phyloP scores from a whole-genome alignment of 92 coral and sea anemone species.

The Porites divaricata region DNA sequence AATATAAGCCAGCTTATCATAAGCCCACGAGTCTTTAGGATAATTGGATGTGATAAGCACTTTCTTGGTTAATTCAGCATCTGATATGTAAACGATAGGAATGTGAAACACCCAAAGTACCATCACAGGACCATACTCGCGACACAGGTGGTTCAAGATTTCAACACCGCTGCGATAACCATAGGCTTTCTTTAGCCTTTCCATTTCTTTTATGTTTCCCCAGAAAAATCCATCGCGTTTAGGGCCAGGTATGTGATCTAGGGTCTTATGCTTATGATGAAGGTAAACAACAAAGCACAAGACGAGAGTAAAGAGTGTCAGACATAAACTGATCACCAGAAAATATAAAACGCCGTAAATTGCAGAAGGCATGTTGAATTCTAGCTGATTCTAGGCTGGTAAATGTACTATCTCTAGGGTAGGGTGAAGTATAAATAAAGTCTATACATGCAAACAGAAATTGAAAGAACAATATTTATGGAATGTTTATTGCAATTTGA shows the following conservation, averaged over 20 bases:
- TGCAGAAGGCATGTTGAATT: conserved; percentile 48
- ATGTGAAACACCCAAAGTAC: conserved; percentile 73
- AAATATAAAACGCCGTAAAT: conserved; percentile 19
- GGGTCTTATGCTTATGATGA: conserved; percentile 54
- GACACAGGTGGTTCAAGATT: conserved; percentile 47
- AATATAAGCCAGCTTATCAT: conserved; percentile 40
- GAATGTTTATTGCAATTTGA: background rate
- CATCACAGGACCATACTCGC: conserved; percentile 70
- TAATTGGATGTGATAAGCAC: conserved; percentile 60
- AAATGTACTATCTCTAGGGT: background rate
- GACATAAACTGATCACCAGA: conserved; percentile 28
- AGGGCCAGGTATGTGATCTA: conserved; percentile 74
- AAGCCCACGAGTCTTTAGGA: conserved; percentile 55
- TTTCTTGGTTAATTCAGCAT: conserved; percentile 56
- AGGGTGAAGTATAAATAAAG: background rate
- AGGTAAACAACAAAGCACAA: conserved; percentile 63
- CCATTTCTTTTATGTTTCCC: conserved; percentile 59
- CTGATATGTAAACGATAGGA: conserved; percentile 72
- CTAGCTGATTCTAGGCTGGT: background rate
- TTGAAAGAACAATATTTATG: background rate
- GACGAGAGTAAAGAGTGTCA: conserved; percentile 55
- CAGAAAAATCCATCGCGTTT: conserved; percentile 66
- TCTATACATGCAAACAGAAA: background rate
- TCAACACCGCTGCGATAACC: conserved; percentile 17
- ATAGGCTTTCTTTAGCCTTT: conserved; percentile 26